phyloP scores from a whole-genome alignment of 2,113 vertebrate genomes.

The Chlorodrepanis virens region DNA sequence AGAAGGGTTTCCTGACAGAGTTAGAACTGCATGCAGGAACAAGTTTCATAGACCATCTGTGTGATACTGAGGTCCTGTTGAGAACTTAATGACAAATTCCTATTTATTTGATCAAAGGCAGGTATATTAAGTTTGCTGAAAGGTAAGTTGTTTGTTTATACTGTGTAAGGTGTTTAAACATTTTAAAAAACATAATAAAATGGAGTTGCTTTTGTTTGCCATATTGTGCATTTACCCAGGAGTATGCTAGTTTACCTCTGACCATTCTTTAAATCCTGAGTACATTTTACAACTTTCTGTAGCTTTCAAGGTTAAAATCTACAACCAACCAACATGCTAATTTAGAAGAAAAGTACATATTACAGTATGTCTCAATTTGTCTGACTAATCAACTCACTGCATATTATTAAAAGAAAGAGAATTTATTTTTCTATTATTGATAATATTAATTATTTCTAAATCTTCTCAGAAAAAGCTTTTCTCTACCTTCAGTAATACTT shows the following conservation, averaged over 20 bases:
- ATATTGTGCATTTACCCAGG: background rate
- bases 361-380: background rate
- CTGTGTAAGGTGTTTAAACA: background rate
- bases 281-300: background rate
- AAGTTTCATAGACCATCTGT: background rate
- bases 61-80: background rate
- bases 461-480: background rate
- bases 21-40: background rate
- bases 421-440: background rate
- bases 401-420: background rate
- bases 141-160: background rate
- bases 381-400: background rate
- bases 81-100: background rate
- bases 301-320: background rate
- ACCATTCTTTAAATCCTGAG: background rate
- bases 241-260: background rate
- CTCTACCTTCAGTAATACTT: background rate
- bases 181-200: background rate
- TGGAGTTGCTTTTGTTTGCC: background rate
- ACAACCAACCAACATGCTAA: rapidly evolving
- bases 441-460: background rate
- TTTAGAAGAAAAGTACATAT: background rate
- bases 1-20: background rate
- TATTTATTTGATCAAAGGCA: background rate
- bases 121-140: background rate